Conservation (phyloP, 2,888 invertebrate genomes). For the Dryobotodes eremita region DNA sequence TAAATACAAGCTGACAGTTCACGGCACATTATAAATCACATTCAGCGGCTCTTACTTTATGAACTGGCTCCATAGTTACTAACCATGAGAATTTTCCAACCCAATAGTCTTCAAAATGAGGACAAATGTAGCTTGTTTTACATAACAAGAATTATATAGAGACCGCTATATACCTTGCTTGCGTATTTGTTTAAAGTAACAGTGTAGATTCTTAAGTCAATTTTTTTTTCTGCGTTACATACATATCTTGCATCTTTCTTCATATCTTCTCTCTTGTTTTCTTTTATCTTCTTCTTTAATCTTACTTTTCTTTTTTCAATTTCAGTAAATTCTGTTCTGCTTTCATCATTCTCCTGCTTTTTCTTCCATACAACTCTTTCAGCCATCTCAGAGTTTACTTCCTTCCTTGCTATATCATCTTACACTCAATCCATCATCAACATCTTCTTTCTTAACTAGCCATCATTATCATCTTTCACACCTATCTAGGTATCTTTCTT, state of each 20-base stretch:
- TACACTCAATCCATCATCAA: not conserved
- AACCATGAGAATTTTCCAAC: slow-evolving; percentile 38
- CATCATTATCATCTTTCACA: not conserved
- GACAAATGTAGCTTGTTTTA: slow-evolving; percentile 37
- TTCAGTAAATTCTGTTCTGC: not conserved
- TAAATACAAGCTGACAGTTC: slow-evolving; percentile 4
- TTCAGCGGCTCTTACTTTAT: slow-evolving; percentile 26
- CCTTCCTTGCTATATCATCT: not conserved
- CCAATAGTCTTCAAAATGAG: slow-evolving; percentile 32
- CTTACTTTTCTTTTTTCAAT: not conserved
- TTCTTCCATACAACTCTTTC: not conserved
- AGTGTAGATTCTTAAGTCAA: too few relatives aligned
- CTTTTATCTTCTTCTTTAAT: too few relatives aligned
- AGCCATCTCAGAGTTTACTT: not conserved
- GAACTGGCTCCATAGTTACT: slow-evolving; percentile 8
- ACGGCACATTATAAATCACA: slow-evolving; percentile 33
- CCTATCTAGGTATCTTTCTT: not conserved
- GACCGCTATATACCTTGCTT: not conserved
- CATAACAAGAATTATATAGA: slow-evolving; percentile 14
- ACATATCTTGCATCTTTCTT: too few relatives aligned
- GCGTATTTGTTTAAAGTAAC: not conserved
- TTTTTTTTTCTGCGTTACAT: not conserved
- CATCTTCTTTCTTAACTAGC: not conserved
- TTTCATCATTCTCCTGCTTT: too few relatives aligned
- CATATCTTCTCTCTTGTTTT: too few relatives aligned